Percentiles rank a stretch among this genome's conserved stretches.
phyloP scores from a whole-genome alignment of 2,113 vertebrate species.

The Eidolon helvum region DNA sequence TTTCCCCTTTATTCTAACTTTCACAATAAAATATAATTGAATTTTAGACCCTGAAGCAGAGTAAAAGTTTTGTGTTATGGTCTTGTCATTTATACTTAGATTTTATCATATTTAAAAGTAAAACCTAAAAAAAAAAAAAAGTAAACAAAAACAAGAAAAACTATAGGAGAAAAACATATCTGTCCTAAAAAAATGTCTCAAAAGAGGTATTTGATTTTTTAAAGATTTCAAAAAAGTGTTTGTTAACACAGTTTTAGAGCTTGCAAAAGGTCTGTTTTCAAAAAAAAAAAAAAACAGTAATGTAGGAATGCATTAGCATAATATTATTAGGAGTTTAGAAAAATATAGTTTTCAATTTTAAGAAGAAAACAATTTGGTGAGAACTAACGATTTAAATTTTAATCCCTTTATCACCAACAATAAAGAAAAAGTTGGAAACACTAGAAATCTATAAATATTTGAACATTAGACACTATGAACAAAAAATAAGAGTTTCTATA shows the following conservation, averaged over 20 bases:
- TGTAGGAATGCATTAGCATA: not conserved
- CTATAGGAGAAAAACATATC: not conserved
- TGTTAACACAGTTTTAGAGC: slow-evolving; percentile 7
- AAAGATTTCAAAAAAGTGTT: not conserved
- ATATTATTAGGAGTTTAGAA: not conserved
- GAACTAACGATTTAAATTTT: not conserved
- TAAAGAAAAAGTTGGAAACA: not conserved
- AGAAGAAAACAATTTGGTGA: not conserved
- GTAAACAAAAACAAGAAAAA: not conserved
- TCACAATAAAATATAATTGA: slow-evolving; percentile 72
- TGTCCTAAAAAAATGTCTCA: not conserved
- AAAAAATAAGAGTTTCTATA: not conserved
- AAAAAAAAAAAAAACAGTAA: not conserved
- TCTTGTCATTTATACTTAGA: slow-evolving; percentile 35
- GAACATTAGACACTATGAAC: not conserved
- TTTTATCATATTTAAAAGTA: slow-evolving; percentile 65
- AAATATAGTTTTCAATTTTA: not conserved
- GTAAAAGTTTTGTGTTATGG: slow-evolving; percentile 33
- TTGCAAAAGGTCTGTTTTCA: not conserved
- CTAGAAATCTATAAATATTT: not conserved
- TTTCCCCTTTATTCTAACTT: slow-evolving; percentile 29
- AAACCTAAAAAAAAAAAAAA: not conserved
- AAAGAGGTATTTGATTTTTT: not conserved
- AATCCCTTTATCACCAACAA: not conserved
- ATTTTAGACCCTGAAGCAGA: slow-evolving; percentile 64